A percentile compares a stretch with the other conserved stretches of the same genome.
Evolutionary conservation across 2,888 invertebrate species (phyloP).

Genomic region (Andrena praecox): DNA sequence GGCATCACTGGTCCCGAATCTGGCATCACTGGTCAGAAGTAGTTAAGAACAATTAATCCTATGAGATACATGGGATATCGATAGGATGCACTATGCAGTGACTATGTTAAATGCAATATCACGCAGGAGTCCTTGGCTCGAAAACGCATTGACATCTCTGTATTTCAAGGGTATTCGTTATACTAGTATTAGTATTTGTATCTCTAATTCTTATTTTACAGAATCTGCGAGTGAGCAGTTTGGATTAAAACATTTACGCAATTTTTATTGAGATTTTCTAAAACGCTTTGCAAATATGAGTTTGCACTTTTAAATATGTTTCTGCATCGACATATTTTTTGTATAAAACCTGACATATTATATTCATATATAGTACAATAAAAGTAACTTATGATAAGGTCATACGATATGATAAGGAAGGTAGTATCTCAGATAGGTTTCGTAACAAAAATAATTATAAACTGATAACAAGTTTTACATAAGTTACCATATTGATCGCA

Average conservation of each 20-base stretch:
- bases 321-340: neutral
- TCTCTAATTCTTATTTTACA: neutral
- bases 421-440: neutral
- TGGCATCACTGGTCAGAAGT: no score
- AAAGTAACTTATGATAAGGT: no score
- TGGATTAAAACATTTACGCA: neutral
- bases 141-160: conserved; percentile 77
- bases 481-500: neutral
- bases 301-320: neutral
- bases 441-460: neutral
- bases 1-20: no score
- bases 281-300: neutral
- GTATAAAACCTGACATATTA: neutral
- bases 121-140: conserved; percentile 79
- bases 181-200: neutral
- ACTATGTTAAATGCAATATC: conserved; percentile 67
- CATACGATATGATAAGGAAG: neutral
- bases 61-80: conserved; percentile 8
- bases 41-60: neutral
- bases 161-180: conserved; percentile 80
- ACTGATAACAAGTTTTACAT: neutral
- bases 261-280: neutral
- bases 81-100: conserved; percentile 22
- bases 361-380: no score
- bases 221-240: neutral